Evolutionary conservation across 2,888 invertebrate genomes (phyloP).

Genomic region (Oxyscelio sp.): DNA sequence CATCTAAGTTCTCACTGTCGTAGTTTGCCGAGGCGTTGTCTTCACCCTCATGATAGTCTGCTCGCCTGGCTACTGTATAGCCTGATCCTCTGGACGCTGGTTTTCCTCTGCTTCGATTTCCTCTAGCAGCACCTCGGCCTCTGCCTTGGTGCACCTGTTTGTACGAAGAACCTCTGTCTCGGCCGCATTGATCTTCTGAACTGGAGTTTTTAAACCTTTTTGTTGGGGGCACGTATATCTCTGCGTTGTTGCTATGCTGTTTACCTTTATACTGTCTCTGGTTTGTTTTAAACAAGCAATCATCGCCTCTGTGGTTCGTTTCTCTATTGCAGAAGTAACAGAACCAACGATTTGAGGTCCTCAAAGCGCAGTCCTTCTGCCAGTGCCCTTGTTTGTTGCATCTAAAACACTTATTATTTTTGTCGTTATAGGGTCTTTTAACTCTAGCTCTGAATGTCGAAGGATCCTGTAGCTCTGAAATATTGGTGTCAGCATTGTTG

Average conservation of each 20-base stretch:
- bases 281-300: constrained; percentile 14
- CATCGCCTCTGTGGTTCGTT: constrained; percentile 41
- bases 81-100: constrained; percentile 8
- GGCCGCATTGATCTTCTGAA: constrained; percentile 16
- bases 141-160: constrained; percentile 6
- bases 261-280: background rate
- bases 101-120: background rate
- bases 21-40: too few relatives aligned
- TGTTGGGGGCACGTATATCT: constrained; percentile 4
- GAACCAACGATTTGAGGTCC: constrained; percentile 27
- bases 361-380: constrained; percentile 40
- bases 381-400: constrained; percentile 61
- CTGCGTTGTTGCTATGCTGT: background rate
- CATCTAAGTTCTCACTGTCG: too few relatives aligned
- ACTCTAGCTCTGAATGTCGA: background rate
- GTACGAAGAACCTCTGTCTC: constrained; percentile 16
- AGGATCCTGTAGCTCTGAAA: constrained; percentile 17
- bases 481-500: constrained; percentile 41
- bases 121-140: constrained; percentile 8
- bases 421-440: background rate
- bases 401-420: constrained; percentile 50
- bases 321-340: constrained; percentile 42
- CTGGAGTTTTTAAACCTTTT: constrained; percentile 10
- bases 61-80: background rate
- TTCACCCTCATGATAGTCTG: background rate